Evolutionary conservation across 2,113 vertebrate species (phyloP).

Genomic region (Butorides virescens): DNA sequence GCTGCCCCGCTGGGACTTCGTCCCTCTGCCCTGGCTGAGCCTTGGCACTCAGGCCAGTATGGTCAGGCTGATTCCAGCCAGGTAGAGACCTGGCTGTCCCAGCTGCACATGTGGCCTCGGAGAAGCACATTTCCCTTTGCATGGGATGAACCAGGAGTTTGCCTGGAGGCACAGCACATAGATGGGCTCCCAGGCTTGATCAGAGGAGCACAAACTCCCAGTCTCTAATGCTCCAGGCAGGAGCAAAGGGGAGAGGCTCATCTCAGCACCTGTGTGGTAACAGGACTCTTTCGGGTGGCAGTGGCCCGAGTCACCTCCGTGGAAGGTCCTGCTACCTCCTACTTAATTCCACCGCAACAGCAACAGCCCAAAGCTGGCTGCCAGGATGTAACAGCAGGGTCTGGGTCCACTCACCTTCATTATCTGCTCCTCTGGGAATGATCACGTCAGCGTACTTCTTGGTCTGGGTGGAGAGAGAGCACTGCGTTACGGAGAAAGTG

Average conservation of each 20-base stretch:
- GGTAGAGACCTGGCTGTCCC: neutral
- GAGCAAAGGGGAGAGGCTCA: neutral
- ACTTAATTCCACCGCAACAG: neutral
- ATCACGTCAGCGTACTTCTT: constrained; percentile 99
- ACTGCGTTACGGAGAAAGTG: neutral
- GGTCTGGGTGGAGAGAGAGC: constrained; percentile 77
- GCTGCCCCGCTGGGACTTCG: neutral
- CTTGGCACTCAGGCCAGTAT: neutral
- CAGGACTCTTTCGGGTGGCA: neutral
- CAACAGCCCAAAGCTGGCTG: neutral
- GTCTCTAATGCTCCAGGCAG: neutral
- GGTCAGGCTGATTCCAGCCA: neutral
- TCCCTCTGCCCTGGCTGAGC: neutral
- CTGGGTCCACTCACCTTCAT: constrained; percentile 84
- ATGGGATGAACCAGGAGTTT: neutral
- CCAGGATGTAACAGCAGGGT: neutral
- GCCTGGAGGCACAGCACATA: neutral
- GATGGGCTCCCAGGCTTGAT: neutral
- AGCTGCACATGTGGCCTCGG: neutral
- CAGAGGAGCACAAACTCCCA: neutral
- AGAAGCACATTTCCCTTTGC: neutral
- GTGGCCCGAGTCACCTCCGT: neutral
- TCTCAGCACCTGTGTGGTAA: neutral
- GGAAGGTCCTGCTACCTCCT: neutral
- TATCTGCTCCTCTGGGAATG: constrained; percentile 95